Evolutionary conservation across 2,113 vertebrate species (phyloP).

Genomic region (Myotis yumanensis): DNA sequence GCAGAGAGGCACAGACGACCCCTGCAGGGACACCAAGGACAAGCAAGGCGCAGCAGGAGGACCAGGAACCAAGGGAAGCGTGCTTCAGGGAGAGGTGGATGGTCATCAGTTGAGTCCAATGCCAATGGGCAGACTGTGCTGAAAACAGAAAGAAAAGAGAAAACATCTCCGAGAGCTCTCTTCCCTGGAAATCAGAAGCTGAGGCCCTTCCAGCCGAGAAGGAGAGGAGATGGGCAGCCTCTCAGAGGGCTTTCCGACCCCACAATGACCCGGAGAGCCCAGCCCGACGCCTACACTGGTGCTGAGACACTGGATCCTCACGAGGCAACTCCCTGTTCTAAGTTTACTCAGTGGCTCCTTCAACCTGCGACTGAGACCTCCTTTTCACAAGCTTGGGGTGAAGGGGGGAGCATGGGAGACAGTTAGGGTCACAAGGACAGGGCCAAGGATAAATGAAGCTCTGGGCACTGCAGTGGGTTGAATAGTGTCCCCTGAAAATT

Average conservation of each 20-base stretch:
- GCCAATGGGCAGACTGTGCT: not conserved
- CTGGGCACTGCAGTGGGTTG: too few species aligned
- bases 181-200: accelerated
- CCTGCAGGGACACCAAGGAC: not conserved
- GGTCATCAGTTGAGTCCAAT: not conserved
- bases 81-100: not conserved
- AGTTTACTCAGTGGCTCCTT: not conserved
- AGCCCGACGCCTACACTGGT: not conserved
- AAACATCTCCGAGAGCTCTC: not conserved
- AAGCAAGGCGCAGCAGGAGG: not conserved
- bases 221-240: not conserved
- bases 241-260: not conserved
- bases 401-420: not conserved
- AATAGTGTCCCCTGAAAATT: not conserved
- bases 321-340: not conserved
- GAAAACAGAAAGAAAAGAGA: not conserved
- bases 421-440: not conserved
- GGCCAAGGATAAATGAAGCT: not conserved
- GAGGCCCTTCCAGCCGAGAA: too few species aligned
- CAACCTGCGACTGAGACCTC: not conserved
- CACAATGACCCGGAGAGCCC: not conserved
- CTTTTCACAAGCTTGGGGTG: not conserved
- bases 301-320: not conserved
- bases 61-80: not conserved
- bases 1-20: not conserved